Conservation (phyloP, 2,797 vertebrate species). For the Chelidonichthys spinosus region DNA sequence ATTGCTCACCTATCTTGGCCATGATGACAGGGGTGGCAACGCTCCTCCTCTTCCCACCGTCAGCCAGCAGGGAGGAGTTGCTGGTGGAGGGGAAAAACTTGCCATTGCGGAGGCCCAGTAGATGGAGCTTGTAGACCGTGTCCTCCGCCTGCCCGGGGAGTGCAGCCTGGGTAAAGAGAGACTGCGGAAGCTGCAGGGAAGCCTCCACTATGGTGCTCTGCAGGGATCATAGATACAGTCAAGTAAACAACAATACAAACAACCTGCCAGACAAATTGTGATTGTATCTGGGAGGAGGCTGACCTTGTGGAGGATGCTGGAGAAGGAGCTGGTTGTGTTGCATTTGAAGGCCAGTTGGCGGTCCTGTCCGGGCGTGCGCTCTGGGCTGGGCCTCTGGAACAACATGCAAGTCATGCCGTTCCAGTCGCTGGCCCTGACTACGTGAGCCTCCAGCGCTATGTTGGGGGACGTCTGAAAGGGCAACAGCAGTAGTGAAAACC, state of each 20-base stretch:
- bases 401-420: slow-evolving; percentile 96
- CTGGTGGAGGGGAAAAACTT: slow-evolving; percentile 95
- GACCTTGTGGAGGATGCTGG: slow-evolving; percentile 93
- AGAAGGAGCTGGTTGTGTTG: slow-evolving; percentile 92
- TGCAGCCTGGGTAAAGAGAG: slow-evolving; percentile 87
- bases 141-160: slow-evolving; percentile 86
- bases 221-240: neutral
- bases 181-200: slow-evolving; percentile 93
- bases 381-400: slow-evolving; percentile 89
- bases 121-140: slow-evolving; percentile 90
- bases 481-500: neutral
- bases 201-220: slow-evolving; percentile 95
- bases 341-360: slow-evolving; percentile 97
- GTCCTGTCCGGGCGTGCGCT: slow-evolving; percentile 86
- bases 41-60: slow-evolving; percentile 89
- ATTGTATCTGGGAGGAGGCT: slow-evolving; percentile 1
- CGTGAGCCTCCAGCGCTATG: slow-evolving; percentile 94
- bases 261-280: neutral
- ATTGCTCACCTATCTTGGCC: slow-evolving; percentile 90
- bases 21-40: slow-evolving; percentile 96
- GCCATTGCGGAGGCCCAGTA: slow-evolving; percentile 96
- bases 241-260: neutral
- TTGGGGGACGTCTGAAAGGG: slow-evolving; percentile 92
- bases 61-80: slow-evolving; percentile 90
- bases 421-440: slow-evolving; percentile 90